Percentiles rank a stretch among this genome's conserved stretches.
Conservation (phyloP, 2,888 invertebrate genomes). For the Lepidonotus clava region DNA sequence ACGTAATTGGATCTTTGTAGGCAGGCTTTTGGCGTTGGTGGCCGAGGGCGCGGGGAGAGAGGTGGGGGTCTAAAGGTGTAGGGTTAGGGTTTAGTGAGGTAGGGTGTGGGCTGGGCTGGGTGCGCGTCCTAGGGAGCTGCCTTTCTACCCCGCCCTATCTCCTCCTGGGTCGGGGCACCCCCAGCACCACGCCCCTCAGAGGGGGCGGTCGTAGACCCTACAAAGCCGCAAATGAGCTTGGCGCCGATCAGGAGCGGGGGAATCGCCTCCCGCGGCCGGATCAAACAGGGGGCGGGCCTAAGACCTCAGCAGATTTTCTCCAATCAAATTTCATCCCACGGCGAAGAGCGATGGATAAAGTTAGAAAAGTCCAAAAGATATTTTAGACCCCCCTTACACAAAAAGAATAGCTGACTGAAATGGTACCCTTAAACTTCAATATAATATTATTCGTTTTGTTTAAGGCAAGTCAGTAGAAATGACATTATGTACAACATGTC, state of each 20-base stretch:
- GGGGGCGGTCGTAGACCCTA: neutral
- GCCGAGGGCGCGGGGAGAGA: neutral
- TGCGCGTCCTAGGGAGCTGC: neutral
- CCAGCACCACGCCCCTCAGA: neutral
- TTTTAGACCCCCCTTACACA: no score
- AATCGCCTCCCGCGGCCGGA: slow-evolving; percentile 23
- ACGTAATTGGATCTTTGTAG: slow-evolving; percentile 44
- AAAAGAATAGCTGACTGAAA: no score
- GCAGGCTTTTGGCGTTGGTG: neutral
- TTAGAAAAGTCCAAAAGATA: no score
- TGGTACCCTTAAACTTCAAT: no score
- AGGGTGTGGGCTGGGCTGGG: neutral
- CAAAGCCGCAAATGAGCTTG: slow-evolving; percentile 49
- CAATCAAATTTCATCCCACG: slow-evolving; percentile 35
- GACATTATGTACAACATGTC: no score
- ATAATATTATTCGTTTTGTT: no score
- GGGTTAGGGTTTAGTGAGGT: neutral
- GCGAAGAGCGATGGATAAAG: neutral
- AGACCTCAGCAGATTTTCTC: neutral
- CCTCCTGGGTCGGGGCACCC: neutral
- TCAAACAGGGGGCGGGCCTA: slow-evolving; percentile 31
- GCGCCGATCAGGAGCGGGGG: slow-evolving; percentile 14
- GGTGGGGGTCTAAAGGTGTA: neutral
- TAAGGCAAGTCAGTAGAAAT: no score
- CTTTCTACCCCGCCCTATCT: neutral